Conservation (phyloP, 2,113 vertebrate species). For the Oreochromis niloticus region DNA sequence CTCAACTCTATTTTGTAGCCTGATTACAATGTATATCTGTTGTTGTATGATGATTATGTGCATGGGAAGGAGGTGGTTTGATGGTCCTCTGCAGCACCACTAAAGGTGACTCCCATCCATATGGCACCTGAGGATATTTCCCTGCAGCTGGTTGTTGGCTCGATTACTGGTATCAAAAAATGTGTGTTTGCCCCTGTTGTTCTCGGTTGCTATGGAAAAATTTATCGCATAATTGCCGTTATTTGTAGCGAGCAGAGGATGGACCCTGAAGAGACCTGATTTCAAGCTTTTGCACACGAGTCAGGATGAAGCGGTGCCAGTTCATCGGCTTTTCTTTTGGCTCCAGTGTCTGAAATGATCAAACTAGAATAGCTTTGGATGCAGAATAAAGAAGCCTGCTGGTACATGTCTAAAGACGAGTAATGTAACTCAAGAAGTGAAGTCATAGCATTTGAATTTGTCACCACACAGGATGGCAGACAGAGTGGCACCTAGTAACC, state of each 20-base stretch:
- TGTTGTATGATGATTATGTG: slow-evolving; percentile 15
- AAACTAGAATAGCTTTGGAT: background rate
- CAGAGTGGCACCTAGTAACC: slow-evolving; percentile 22
- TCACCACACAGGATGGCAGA: slow-evolving; percentile 34
- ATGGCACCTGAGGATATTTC: slow-evolving; percentile 50
- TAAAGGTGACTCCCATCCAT: slow-evolving; percentile 43
- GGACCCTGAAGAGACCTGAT: slow-evolving; percentile 38
- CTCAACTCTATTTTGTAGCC: background rate
- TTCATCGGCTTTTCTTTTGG: slow-evolving; percentile 27
- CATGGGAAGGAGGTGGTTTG: background rate
- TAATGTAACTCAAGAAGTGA: background rate
- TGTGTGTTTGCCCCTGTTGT: slow-evolving; percentile 56
- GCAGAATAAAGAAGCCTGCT: slow-evolving; percentile 11
- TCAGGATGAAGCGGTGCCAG: slow-evolving; percentile 38
- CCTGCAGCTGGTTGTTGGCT: slow-evolving; percentile 24
- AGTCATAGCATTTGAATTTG: slow-evolving; percentile 18
- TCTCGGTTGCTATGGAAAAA: slow-evolving; percentile 59
- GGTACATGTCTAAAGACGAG: slow-evolving; percentile 20
- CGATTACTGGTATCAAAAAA: slow-evolving; percentile 20
- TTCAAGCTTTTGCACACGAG: slow-evolving; percentile 35
- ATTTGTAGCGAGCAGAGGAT: slow-evolving; percentile 51
- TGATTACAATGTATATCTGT: slow-evolving; percentile 25
- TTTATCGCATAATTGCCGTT: slow-evolving; percentile 52
- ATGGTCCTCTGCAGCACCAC: background rate
- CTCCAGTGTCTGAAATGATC: slow-evolving; percentile 1